Evolutionary conservation across 2,113 vertebrate genomes (phyloP).

Genomic region (Cettia cetti): DNA sequence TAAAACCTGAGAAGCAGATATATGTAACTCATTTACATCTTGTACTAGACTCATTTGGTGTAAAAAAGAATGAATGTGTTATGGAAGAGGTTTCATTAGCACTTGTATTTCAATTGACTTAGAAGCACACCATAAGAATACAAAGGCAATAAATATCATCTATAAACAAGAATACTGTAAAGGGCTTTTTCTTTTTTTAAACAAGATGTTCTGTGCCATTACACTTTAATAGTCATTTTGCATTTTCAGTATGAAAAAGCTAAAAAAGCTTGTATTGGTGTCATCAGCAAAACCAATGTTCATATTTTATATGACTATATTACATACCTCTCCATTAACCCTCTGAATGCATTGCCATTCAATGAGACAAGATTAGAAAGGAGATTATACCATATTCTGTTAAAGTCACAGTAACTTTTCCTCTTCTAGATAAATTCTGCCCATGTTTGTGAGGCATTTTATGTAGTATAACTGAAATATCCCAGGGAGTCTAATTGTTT

Average conservation of each 20-base stretch:
- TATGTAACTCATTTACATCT: constrained; percentile 80
- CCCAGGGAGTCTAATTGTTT: neutral
- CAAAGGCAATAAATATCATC: constrained; percentile 75
- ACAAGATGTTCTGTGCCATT: constrained; percentile 70
- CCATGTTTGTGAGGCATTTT: neutral
- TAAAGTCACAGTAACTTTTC: neutral
- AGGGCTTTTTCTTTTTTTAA: constrained; percentile 34
- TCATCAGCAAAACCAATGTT: neutral
- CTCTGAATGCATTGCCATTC: neutral
- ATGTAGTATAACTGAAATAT: neutral
- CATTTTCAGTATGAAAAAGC: constrained; percentile 28
- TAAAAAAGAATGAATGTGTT: constrained; percentile 71
- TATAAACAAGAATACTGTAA: constrained; percentile 72
- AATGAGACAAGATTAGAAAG: neutral
- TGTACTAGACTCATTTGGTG: constrained; percentile 71
- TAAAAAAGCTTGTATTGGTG: constrained; percentile 24
- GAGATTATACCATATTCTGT: neutral
- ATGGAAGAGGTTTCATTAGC: constrained; percentile 75
- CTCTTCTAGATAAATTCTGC: neutral
- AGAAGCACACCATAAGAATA: constrained; percentile 60
- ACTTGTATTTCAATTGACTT: constrained; percentile 78
- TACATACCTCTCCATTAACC: constrained; percentile 41
- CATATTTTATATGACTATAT: constrained; percentile 38
- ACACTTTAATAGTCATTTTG: constrained; percentile 68
- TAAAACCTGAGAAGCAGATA: constrained; percentile 78